Evolutionary conservation across 2,113 vertebrate species (phyloP).

Genomic region (Chlorodrepanis virens): DNA sequence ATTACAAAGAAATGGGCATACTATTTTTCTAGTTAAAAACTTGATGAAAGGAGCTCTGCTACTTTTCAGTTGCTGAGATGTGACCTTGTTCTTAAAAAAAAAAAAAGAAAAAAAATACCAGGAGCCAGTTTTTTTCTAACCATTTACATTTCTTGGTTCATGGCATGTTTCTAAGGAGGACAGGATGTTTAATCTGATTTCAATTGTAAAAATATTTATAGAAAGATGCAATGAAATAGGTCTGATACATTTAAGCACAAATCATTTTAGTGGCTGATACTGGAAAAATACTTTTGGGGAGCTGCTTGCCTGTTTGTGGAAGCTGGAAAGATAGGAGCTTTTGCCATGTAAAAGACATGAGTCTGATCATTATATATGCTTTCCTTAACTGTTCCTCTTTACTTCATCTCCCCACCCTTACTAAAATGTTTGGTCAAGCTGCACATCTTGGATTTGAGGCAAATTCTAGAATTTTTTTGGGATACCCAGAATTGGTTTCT

Average conservation of each 20-base stretch:
- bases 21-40: conserved; percentile 93
- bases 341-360: neutral
- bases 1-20: conserved; percentile 98
- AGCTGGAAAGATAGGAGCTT: neutral
- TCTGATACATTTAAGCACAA: neutral
- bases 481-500: neutral
- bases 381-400: neutral
- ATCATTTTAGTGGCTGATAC: neutral
- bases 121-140: conserved; percentile 24
- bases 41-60: conserved; percentile 93
- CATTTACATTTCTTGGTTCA: neutral
- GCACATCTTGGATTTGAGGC: neutral
- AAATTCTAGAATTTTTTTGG: neutral
- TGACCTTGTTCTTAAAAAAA: conserved; percentile 87
- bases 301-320: neutral
- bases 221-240: neutral
- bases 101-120: neutral
- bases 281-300: neutral
- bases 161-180: neutral
- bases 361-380: neutral
- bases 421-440: neutral
- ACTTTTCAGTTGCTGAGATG: conserved; percentile 89
- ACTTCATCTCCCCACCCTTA: neutral
- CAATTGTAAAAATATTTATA: neutral
- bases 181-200: neutral